Evolutionary conservation across 2,113 vertebrate species (phyloP), one percentile per base, ranked within the genome.

Genomic region (Picathartes gymnocephalus): DNA sequence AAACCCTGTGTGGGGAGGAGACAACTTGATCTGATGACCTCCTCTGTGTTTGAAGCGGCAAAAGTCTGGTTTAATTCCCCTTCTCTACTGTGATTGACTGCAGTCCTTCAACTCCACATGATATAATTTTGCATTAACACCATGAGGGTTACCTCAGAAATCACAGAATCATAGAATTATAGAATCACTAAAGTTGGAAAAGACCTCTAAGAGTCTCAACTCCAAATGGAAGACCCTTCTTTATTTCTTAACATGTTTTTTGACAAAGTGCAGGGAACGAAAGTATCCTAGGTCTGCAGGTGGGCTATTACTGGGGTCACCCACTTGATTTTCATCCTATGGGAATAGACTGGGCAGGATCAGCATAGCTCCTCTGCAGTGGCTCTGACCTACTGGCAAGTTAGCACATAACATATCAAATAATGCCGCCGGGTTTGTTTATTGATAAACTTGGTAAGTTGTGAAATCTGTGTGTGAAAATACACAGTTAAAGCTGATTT

Each of bases 61-160:
- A 37, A 85, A 73, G 9, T 19, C n/a, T 70, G 31, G 16, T 54
- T 78, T 84, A 30, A 24, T 81, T 82, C 72, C 31, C 11, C 9
- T 28, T 21, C 19, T 76, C 28, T 66, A 17, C 57, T 51, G 20
- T 47, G 53, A 27, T 8, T 81, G 48, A 58, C 58, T 53, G 20
- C 51, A 30, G 57, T 90, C 57, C 48, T 77, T 92, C 30, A 76
- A n/a, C 3, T 35, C 39, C 18, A 9, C 0, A 0, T 35, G 35
- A 53, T 7, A 1, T 9, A 30, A 64, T 65, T 50, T 50, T 51
- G 42, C 35, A 25, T 70, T 88, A 86, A 35, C 0, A 0, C 7
- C 33, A 8, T 14, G 20, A 77, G 17, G n/a, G 25, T 54, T 79
- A 35, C 28, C 61, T 90, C 25, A 62, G 48, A 56, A 90, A 56